Conservation (phyloP, 2,113 vertebrate species). For the Oxygymnocypris stewartii region DNA sequence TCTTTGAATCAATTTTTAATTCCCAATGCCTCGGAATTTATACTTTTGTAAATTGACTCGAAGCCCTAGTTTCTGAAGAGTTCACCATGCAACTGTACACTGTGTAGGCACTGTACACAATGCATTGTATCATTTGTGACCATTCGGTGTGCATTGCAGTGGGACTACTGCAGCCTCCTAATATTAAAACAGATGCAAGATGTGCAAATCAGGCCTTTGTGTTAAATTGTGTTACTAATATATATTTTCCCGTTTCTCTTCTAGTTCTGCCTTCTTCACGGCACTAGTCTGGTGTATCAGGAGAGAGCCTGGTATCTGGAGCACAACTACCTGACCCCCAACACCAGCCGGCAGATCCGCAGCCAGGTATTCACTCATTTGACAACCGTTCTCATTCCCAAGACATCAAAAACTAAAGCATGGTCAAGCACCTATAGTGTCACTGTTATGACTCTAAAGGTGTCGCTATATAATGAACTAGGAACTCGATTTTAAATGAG, state of each 20-base stretch:
- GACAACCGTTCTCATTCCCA: neutral
- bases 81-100: neutral
- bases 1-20: neutral
- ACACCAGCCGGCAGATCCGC: constrained; percentile 60
- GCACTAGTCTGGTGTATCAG: constrained; percentile 69
- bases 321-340: constrained; percentile 64
- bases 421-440: neutral
- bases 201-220: neutral
- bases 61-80: neutral
- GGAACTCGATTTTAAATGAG: too few species aligned
- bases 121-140: neutral
- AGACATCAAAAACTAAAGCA: neutral
- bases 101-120: neutral
- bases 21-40: too few species aligned
- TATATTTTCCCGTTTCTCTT: constrained; percentile 32
- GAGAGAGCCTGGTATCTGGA: constrained; percentile 72
- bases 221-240: neutral
- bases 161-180: neutral
- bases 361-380: constrained; percentile 62
- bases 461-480: too few species aligned
- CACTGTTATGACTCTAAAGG: too few species aligned
- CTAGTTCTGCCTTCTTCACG: constrained; percentile 71
- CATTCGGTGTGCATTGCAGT: neutral
- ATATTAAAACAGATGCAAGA: neutral
- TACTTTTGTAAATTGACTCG: too few species aligned